Percentiles rank a stretch among this genome's conserved stretches.
Conservation (phyloP, 2,888 invertebrate species). For the Nematopogon swammerdamellus region DNA sequence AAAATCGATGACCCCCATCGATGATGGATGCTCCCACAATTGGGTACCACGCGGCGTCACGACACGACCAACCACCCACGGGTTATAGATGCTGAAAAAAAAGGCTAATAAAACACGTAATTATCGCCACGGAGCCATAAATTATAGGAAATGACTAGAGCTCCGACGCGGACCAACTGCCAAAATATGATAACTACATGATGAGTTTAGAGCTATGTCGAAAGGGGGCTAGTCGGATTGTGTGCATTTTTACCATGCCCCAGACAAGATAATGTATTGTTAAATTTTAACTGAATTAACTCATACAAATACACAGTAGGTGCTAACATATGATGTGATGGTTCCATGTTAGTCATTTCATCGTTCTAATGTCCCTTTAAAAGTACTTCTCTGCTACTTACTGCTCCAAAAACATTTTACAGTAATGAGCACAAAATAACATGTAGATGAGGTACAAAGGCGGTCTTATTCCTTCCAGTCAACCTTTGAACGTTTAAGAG, state of each 20-base stretch:
- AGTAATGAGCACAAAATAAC: too few species aligned
- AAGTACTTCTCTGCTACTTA: too few species aligned
- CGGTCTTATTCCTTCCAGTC: too few species aligned
- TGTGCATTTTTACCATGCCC: background rate
- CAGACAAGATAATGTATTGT: background rate
- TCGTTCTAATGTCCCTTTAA: too few species aligned
- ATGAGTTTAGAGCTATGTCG: background rate
- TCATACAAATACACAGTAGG: too few species aligned
- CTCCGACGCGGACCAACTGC: constrained; percentile 7
- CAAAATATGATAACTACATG: background rate
- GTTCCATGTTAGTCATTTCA: too few species aligned
- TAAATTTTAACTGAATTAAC: too few species aligned
- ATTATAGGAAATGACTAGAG: constrained; percentile 32
- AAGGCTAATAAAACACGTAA: constrained; percentile 24
- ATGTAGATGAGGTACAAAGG: too few species aligned
- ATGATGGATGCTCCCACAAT: background rate
- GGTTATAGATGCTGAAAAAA: background rate
- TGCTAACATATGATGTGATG: too few species aligned
- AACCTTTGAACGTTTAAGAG: too few species aligned
- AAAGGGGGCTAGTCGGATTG: background rate
- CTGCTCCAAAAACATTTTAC: too few species aligned
- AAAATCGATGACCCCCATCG: background rate
- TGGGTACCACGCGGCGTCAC: background rate
- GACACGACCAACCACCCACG: background rate
- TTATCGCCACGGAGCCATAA: constrained; percentile 41